Percentiles rank a stretch among this genome's conserved stretches.
These are phyloP conservation scores for Electrona antarctica DNA, from an alignment of 2,113 vertebrate species.

Conservation along the genomic window DNA sequence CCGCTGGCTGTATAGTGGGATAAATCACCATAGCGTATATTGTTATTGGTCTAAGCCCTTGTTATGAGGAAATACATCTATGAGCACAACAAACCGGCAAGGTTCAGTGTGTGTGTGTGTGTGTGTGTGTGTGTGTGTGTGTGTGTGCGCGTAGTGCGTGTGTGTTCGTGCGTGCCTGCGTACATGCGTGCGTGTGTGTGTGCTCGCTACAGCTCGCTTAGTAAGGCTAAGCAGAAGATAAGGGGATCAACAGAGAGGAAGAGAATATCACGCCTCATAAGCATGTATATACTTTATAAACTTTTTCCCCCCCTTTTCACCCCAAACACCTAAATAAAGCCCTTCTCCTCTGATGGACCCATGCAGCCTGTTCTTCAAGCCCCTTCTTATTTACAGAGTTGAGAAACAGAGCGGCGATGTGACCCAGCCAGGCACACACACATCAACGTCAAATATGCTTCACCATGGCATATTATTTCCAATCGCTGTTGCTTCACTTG, in stretches of 20 bases:
- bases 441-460: slow-evolving; percentile 42
- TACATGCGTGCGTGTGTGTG: slow-evolving; percentile 21
- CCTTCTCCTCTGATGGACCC: slow-evolving; percentile 60
- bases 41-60: slow-evolving; percentile 81
- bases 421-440: slow-evolving; percentile 33
- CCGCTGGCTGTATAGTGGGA: slow-evolving; percentile 69
- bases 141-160: slow-evolving; percentile 7
- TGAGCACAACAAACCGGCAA: slow-evolving; percentile 68
- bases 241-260: slow-evolving; percentile 70
- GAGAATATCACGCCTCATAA: slow-evolving; percentile 77
- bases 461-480: slow-evolving; percentile 41
- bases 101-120: slow-evolving; percentile 46
- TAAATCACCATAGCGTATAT: slow-evolving; percentile 83
- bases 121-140: slow-evolving; percentile 9
- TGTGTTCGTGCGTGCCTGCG: slow-evolving; percentile 29
- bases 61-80: slow-evolving; percentile 83
- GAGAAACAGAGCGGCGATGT: background rate
- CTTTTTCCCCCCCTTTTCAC: slow-evolving; percentile 62
- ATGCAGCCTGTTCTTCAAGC: slow-evolving; percentile 18
- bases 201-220: slow-evolving; percentile 56
- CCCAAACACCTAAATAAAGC: slow-evolving; percentile 67
- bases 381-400: slow-evolving; percentile 25
- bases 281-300: slow-evolving; percentile 72
- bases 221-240: slow-evolving; percentile 74
- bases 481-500: slow-evolving; percentile 41